Percentiles rank a stretch among this genome's conserved stretches.
phyloP scores from a whole-genome alignment of 2,888 invertebrate species.

The Sinodicranocentrus sp. region DNA sequence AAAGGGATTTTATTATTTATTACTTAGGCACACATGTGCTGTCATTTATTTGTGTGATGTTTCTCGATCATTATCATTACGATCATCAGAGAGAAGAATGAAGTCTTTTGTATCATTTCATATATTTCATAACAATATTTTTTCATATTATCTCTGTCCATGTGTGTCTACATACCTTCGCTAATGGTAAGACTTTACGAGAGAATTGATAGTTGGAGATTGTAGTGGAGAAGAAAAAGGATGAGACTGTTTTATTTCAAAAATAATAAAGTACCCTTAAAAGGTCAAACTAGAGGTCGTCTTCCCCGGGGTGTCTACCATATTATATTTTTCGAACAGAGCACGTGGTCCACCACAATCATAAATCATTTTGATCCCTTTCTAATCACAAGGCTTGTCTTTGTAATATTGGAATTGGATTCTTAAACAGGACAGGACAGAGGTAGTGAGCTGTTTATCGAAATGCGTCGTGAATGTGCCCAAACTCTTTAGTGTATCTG shows the following conservation, averaged over 20 bases:
- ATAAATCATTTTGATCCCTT: conserved; percentile 75
- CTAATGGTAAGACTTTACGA: conserved; percentile 23
- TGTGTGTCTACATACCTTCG: conserved; percentile 16
- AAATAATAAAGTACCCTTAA: conserved; percentile 76
- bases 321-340: conserved; percentile 55
- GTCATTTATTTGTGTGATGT: conserved; percentile 62
- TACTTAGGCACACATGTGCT: conserved; percentile 36
- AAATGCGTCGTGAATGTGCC: no score
- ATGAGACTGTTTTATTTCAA: conserved; percentile 51
- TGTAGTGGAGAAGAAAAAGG: conserved; percentile 26
- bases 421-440: no score
- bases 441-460: no score
- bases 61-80: conserved; percentile 60
- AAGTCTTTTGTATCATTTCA: no score
- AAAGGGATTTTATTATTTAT: conserved; percentile 32
- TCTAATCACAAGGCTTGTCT: conserved; percentile 55
- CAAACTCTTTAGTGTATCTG: no score
- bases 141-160: conserved; percentile 20
- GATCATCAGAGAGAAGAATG: conserved; percentile 33
- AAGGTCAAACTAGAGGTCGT: conserved; percentile 75
- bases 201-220: conserved; percentile 24
- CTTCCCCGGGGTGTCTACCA: conserved; percentile 74
- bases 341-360: conserved; percentile 75
- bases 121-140: background rate
- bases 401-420: conserved; percentile 30